A percentile compares a stretch with the other conserved stretches of the same genome.
Conservation (phyloP, 2,888 invertebrate genomes). For the Cheilosia variabilis region DNA sequence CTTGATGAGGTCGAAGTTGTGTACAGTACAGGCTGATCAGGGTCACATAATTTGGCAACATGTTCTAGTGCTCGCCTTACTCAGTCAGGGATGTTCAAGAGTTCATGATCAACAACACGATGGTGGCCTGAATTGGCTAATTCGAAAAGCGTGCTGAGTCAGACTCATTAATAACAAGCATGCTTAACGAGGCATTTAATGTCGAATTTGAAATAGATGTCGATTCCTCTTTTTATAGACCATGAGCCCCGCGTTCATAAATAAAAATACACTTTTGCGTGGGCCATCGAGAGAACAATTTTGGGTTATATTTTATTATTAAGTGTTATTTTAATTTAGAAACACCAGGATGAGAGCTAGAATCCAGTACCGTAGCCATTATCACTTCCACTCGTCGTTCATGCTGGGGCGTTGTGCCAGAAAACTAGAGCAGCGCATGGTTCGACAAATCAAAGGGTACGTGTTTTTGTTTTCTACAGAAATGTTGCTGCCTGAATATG, state of each 20-base stretch:
- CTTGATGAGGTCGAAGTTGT: too few species aligned
- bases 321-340: neutral
- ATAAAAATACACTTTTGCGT: slow-evolving; percentile 18
- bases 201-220: slow-evolving; percentile 54
- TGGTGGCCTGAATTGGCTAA: neutral
- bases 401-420: neutral
- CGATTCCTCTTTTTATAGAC: slow-evolving; percentile 20
- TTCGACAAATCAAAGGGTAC: neutral
- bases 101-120: neutral
- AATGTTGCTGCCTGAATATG: too few species aligned
- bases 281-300: slow-evolving; percentile 1
- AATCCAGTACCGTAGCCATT: neutral
- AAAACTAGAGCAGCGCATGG: neutral
- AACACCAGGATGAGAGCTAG: neutral
- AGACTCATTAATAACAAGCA: slow-evolving; percentile 26
- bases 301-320: slow-evolving; percentile 8
- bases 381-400: neutral
- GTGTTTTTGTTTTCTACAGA: too few species aligned
- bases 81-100: neutral
- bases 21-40: too few species aligned
- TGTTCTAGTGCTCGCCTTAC: neutral
- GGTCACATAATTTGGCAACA: too few species aligned
- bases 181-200: slow-evolving; percentile 24
- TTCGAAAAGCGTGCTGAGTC: neutral
- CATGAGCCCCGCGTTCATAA: slow-evolving; percentile 56